phyloP scores from a whole-genome alignment of 2,113 vertebrate genomes.

The Neogale vison region DNA sequence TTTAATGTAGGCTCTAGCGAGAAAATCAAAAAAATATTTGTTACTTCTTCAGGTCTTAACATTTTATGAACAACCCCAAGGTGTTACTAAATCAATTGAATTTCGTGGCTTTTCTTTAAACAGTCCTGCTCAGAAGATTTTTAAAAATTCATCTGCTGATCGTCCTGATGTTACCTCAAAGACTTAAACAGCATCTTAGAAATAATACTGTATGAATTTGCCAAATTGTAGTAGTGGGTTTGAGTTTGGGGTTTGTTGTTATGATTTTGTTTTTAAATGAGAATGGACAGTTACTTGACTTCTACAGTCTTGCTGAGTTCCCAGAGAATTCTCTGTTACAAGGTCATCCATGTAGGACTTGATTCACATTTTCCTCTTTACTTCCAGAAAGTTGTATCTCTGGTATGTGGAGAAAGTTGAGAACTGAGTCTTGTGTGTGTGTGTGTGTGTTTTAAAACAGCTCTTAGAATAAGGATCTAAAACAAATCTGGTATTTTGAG shows the following conservation, averaged over 20 bases:
- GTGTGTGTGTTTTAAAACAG: neutral
- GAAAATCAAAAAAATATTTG: constrained; percentile 39
- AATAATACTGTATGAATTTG: neutral
- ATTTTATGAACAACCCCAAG: neutral
- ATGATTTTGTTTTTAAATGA: neutral
- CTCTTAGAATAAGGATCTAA: neutral
- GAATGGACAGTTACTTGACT: neutral
- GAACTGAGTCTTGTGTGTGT: neutral
- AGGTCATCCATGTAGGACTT: neutral
- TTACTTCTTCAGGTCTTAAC: neutral
- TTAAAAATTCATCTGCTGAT: neutral
- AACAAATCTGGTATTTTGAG: constrained; percentile 16
- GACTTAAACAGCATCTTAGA: neutral
- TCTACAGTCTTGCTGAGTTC: neutral
- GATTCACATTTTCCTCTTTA: constrained; percentile 18
- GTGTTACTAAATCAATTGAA: neutral
- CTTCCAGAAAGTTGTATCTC: constrained; percentile 24
- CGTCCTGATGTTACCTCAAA: neutral
- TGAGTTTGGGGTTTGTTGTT: neutral
- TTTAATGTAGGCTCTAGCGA: constrained; percentile 83
- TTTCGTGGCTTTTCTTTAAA: neutral
- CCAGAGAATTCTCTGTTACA: neutral
- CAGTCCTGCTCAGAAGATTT: neutral
- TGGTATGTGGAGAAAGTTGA: constrained; percentile 2
- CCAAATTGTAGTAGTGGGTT: neutral